Conservation (phyloP, 1,140 invertebrate species). For the Neodiprion lecontei region DNA sequence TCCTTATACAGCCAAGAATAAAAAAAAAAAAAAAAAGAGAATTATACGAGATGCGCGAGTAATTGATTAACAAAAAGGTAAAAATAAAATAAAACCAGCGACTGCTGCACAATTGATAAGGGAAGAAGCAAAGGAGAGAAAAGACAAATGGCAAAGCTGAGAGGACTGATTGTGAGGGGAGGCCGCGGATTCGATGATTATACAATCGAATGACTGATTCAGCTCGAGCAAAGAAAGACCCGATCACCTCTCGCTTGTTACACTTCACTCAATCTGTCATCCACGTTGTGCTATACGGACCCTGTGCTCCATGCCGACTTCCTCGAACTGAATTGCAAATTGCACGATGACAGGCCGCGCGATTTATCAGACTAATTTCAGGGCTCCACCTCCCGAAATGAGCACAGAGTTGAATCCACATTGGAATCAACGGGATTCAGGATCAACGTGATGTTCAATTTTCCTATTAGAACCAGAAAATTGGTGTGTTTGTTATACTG, state of each 20-base stretch:
- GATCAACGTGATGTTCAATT: too few relatives aligned
- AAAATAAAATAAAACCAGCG: not conserved
- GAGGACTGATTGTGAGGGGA: not conserved
- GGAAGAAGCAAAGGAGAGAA: not conserved
- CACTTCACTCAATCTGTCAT: not conserved
- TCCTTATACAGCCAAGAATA: too few relatives aligned
- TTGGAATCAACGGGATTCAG: too few relatives aligned
- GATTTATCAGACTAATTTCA: not conserved
- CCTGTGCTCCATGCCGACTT: not conserved
- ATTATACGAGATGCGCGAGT: not conserved
- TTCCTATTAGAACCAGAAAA: too few relatives aligned
- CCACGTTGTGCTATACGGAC: not conserved
- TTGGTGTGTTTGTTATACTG: too few relatives aligned
- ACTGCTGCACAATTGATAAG: not conserved
- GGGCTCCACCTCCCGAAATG: not conserved
- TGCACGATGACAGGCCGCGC: not conserved
- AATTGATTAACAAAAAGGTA: not conserved
- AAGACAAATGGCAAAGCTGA: not conserved
- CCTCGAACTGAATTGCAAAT: not conserved
- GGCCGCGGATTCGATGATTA: not conserved
- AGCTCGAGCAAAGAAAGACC: too few relatives aligned
- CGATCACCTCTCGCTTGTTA: not conserved
- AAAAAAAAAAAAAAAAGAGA: not conserved
- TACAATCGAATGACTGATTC: conserved; percentile 4
- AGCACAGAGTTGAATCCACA: not conserved